Percentiles rank a stretch among this genome's conserved stretches.
phyloP scores from a whole-genome alignment of 2,797 vertebrate genomes.

The Cynodonichthys magdalenae region DNA sequence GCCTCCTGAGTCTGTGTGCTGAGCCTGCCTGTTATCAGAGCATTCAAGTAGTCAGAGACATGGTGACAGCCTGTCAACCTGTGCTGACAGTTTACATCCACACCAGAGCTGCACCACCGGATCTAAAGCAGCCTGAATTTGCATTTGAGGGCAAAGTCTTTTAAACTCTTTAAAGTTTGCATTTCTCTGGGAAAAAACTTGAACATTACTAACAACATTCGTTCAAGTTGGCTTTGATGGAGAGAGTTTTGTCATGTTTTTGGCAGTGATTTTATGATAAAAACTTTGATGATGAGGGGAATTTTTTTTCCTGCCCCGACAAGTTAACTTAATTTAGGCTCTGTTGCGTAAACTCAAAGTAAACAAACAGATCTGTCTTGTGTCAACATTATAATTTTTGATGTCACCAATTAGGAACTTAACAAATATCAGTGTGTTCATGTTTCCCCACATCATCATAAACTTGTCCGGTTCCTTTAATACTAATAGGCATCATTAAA shows the following conservation, averaged over 20 bases:
- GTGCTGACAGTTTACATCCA: slow-evolving; percentile 59
- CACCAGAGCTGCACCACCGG: slow-evolving; percentile 40
- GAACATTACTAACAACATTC: neutral
- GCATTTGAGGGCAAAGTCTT: slow-evolving; percentile 21
- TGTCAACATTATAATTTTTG: slow-evolving; percentile 3
- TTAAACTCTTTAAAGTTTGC: slow-evolving; percentile 27
- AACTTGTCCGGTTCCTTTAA: slow-evolving; percentile 5
- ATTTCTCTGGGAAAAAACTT: slow-evolving; percentile 1
- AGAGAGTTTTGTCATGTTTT: neutral
- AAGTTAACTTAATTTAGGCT: slow-evolving; percentile 3
- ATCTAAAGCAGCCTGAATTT: slow-evolving; percentile 34
- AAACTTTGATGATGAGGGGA: no score
- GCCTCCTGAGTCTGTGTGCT: slow-evolving; percentile 24
- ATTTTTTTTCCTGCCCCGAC: neutral
- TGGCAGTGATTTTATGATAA: neutral
- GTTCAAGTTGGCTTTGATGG: neutral
- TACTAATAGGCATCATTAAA: slow-evolving; percentile 16
- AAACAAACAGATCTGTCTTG: slow-evolving; percentile 5
- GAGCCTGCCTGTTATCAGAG: slow-evolving; percentile 36
- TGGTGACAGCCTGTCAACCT: slow-evolving; percentile 59
- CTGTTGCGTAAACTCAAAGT: neutral
- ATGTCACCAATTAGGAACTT: neutral
- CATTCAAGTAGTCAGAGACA: slow-evolving; percentile 39
- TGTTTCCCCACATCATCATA: neutral
- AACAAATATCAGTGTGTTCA: neutral